Percentiles rank a stretch among this genome's conserved stretches.
These are phyloP conservation scores for Stenolophus ochropezus DNA, from an alignment of 2,888 invertebrate species.

Conservation along the genomic window DNA sequence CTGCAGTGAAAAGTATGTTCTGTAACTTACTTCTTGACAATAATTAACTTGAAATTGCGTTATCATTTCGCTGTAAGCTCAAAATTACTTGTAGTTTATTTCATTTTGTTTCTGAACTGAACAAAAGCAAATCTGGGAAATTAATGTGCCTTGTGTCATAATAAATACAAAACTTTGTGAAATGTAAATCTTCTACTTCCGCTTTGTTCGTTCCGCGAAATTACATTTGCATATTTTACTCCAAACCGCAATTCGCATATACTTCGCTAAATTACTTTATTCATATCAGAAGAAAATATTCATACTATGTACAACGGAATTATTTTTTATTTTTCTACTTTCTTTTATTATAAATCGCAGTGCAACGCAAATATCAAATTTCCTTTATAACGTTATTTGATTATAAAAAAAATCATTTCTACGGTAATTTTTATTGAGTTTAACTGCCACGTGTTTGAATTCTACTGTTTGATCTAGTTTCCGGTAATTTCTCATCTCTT, in stretches of 20 bases:
- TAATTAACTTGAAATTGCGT: neutral
- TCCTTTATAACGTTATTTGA: too few relatives aligned
- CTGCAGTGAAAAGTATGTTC: neutral
- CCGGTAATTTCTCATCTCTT: too few relatives aligned
- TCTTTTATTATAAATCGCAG: too few relatives aligned
- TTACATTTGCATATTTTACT: conserved; percentile 1
- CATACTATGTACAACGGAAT: too few relatives aligned
- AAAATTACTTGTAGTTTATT: neutral
- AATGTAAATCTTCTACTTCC: conserved; percentile 9
- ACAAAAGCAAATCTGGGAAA: conserved; percentile 8
- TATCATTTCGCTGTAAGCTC: neutral
- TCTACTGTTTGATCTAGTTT: too few relatives aligned
- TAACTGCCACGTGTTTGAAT: too few relatives aligned
- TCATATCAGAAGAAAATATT: too few relatives aligned
- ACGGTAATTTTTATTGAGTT: too few relatives aligned
- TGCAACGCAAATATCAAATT: too few relatives aligned
- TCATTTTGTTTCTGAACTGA: neutral
- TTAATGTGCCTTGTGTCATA: neutral
- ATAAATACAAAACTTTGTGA: conserved; percentile 9
- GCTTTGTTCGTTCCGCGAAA: neutral
- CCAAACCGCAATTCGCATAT: neutral
- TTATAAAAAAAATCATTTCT: too few relatives aligned
- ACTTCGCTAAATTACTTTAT: too few relatives aligned
- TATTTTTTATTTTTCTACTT: too few relatives aligned
- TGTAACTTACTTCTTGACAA: neutral